Evolutionary conservation across 2,888 invertebrate species (phyloP).

Genomic region (Leptopterna dolabrata): DNA sequence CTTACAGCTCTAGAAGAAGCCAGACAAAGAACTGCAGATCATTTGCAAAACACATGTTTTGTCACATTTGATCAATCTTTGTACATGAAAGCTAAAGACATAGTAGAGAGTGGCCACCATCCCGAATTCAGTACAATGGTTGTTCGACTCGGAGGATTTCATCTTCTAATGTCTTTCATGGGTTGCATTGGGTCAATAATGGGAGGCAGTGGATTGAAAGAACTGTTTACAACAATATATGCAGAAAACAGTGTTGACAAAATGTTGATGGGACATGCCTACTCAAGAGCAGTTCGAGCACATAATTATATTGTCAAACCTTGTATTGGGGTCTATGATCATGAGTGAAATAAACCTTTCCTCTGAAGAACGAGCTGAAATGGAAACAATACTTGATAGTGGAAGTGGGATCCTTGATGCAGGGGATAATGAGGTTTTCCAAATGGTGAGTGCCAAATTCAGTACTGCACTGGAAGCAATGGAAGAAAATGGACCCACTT

Average conservation of each 20-base stretch:
- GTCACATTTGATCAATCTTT: slow-evolving; percentile 21
- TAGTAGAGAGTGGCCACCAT: slow-evolving; percentile 59
- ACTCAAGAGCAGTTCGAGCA: slow-evolving; percentile 63
- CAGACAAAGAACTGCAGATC: not conserved
- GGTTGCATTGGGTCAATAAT: slow-evolving; percentile 66
- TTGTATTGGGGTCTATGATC: slow-evolving; percentile 55
- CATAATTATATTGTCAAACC: slow-evolving; percentile 63
- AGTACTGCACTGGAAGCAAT: slow-evolving; percentile 3
- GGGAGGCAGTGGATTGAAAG: slow-evolving; percentile 66
- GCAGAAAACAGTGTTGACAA: slow-evolving; percentile 64
- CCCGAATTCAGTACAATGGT: slow-evolving; percentile 55
- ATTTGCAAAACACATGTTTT: not conserved
- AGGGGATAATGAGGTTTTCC: not conserved
- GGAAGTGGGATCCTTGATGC: not conserved
- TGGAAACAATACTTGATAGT: slow-evolving; percentile 14
- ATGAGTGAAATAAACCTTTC: not conserved
- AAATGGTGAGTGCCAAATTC: not conserved
- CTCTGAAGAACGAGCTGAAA: slow-evolving; percentile 14
- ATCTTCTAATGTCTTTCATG: slow-evolving; percentile 66
- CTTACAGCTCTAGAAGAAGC: slow-evolving; percentile 7
- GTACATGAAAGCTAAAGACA: slow-evolving; percentile 64
- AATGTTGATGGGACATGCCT: slow-evolving; percentile 65
- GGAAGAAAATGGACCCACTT: slow-evolving; percentile 31
- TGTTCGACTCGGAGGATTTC: slow-evolving; percentile 65
- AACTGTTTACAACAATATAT: slow-evolving; percentile 64